A percentile compares a stretch with the other conserved stretches of the same genome.
Evolutionary conservation across 2,113 vertebrate species (phyloP).

Genomic region (Austrofundulus limnaeus): DNA sequence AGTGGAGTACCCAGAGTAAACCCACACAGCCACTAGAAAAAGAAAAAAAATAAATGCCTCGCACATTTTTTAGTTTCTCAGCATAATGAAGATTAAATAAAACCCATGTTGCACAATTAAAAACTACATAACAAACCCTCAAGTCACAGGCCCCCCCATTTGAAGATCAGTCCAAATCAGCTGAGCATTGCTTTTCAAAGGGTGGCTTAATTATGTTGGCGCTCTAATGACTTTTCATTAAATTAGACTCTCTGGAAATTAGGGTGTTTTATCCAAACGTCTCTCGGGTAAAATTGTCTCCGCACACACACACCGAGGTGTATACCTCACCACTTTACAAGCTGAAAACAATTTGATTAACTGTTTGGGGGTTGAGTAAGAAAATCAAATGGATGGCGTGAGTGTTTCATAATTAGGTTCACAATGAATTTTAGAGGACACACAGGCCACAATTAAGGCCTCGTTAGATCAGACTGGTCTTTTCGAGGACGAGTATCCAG

Average conservation of each 20-base stretch:
- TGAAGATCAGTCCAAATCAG: constrained; percentile 36
- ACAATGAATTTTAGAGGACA: background rate
- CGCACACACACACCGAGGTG: background rate
- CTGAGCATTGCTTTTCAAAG: constrained; percentile 48
- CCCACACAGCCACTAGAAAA: too few species aligned
- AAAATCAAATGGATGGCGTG: background rate
- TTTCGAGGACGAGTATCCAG: background rate
- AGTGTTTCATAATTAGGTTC: background rate
- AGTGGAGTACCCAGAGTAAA: background rate
- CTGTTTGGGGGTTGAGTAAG: background rate
- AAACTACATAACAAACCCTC: constrained; percentile 4
- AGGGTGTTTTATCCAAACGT: constrained; percentile 42
- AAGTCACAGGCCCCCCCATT: constrained; percentile 5
- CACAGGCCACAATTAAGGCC: too few species aligned
- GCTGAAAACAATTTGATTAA: constrained; percentile 16
- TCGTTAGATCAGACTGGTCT: background rate
- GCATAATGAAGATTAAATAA: background rate
- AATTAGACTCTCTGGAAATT: constrained; percentile 45
- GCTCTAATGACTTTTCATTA: constrained; percentile 55
- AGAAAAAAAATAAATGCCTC: background rate
- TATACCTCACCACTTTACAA: constrained; percentile 26
- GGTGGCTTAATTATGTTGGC: constrained; percentile 41
- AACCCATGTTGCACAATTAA: background rate
- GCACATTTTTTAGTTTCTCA: background rate
- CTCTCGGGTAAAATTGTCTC: constrained; percentile 34